phyloP scores from a whole-genome alignment of 2,888 invertebrate genomes.

The Mesodorylaimus sp. region DNA sequence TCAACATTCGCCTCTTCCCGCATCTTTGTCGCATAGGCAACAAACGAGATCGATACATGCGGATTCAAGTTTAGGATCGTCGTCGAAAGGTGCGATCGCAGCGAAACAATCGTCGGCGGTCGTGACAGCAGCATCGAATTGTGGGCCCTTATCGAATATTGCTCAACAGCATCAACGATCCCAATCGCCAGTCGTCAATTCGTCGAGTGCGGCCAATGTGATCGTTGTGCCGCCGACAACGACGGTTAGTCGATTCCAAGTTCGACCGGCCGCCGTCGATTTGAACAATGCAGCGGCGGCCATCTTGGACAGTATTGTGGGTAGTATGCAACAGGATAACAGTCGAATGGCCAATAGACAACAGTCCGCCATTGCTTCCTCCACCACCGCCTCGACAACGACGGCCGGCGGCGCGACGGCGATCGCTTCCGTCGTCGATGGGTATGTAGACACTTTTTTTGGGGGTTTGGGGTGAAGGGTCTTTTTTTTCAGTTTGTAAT shows the following conservation, averaged over 20 bases:
- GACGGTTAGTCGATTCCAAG: background rate
- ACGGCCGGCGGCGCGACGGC: background rate
- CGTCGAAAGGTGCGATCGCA: background rate
- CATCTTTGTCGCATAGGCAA: background rate
- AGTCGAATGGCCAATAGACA: background rate
- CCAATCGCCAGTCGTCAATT: background rate
- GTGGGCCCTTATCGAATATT: background rate
- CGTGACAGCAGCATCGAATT: background rate
- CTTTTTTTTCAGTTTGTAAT: too few species aligned
- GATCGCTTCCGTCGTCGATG: too few species aligned
- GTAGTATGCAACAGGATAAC: background rate
- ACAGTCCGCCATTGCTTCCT: background rate
- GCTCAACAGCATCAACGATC: background rate
- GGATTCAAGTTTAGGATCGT: background rate
- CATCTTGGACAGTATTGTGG: background rate
- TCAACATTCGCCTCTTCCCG: background rate
- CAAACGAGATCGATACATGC: background rate
- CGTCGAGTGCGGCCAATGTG: background rate
- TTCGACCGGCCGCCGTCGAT: background rate
- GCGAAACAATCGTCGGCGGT: background rate
- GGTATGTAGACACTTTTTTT: too few species aligned
- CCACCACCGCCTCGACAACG: background rate
- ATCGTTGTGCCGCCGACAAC: background rate
- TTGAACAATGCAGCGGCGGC: background rate
- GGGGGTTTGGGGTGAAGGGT: too few species aligned